Evolutionary conservation across 2,888 invertebrate species (phyloP).

Genomic region (Hirtodrosophila duncani): DNA sequence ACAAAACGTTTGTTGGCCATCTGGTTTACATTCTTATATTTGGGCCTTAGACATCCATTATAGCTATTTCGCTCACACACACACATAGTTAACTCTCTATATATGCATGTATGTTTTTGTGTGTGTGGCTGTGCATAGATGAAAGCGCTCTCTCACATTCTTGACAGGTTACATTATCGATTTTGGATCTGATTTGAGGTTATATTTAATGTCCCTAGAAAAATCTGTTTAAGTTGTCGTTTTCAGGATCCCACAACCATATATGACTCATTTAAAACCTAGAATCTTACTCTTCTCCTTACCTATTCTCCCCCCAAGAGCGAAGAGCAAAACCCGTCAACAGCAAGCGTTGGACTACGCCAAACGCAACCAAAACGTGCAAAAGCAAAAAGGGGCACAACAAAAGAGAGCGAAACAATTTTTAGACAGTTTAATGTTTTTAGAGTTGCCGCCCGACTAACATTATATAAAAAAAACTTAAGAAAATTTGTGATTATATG

Average conservation of each 20-base stretch:
- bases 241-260: no score
- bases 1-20: neutral
- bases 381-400: constrained; percentile 35
- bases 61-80: constrained; percentile 42
- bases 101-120: constrained; percentile 41
- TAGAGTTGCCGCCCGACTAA: constrained; percentile 48
- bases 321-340: neutral
- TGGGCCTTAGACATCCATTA: constrained; percentile 43
- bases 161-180: constrained; percentile 72
- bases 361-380: constrained; percentile 19
- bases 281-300: no score
- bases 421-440: constrained; percentile 50
- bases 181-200: constrained; percentile 59
- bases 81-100: constrained; percentile 13
- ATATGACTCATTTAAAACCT: no score
- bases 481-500: neutral
- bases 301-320: neutral
- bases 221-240: no score
- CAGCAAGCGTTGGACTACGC: no score
- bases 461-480: neutral
- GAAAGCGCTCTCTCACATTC: constrained; percentile 60
- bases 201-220: constrained; percentile 46
- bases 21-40: constrained; percentile 6
- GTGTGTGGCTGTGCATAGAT: constrained; percentile 41
- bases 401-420: constrained; percentile 34